Percentiles rank a stretch among this genome's conserved stretches.
Evolutionary conservation across 2,797 vertebrate species (phyloP).

Genomic region (Rhynchotus rufescens): DNA sequence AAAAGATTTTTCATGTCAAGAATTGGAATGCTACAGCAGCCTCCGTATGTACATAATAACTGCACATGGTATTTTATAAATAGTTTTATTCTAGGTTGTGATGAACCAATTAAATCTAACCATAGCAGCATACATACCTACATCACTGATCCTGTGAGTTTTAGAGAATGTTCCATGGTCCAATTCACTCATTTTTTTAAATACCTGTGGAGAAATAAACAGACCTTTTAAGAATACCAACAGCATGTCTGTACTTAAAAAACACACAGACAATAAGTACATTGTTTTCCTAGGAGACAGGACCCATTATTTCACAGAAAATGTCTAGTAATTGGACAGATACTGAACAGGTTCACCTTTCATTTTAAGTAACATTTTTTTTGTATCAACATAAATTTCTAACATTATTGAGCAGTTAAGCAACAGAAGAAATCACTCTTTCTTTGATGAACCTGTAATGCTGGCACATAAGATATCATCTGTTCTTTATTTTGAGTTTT

Average conservation of each 20-base stretch:
- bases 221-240: conserved; percentile 6
- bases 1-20: not conserved
- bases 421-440: not conserved
- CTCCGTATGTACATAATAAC: not conserved
- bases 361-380: not conserved
- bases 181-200: conserved; percentile 75
- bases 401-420: conserved; percentile 23
- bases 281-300: not conserved
- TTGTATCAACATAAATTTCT: not conserved
- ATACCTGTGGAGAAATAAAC: conserved; percentile 62
- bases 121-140: conserved; percentile 75
- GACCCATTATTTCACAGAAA: not conserved
- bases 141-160: conserved; percentile 66
- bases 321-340: not conserved
- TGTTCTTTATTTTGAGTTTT: not conserved
- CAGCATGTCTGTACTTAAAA: not conserved
- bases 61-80: not conserved
- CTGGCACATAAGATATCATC: not conserved
- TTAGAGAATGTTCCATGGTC: conserved; percentile 67
- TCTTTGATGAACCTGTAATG: not conserved
- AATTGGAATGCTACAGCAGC: not conserved
- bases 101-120: not conserved
- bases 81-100: not conserved
- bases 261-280: not conserved
- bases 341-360: not conserved